Base-by-base conservation (phyloP, 2,888 invertebrate genomes). In the Phrixothrix hirtus region DNA sequence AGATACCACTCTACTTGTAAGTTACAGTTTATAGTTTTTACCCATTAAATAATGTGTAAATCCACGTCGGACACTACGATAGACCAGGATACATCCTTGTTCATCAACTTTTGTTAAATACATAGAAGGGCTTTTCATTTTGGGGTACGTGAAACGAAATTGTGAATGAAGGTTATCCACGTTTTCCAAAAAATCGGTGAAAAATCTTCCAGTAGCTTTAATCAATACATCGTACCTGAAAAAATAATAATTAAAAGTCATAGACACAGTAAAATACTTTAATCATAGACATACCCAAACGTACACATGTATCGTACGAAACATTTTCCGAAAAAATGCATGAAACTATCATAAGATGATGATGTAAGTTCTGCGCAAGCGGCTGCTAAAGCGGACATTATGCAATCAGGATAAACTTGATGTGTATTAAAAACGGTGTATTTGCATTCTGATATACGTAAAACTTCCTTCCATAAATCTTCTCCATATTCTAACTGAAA, bases 61-160 rank as follows among this genome's bases (percentile, higher is more conserved):
- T 0, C 92, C 92, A 35, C 83, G 82, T 31, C 95, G 81, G 1
- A 85, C 83, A 63, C 93, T 93, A 57, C 93, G 83, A 71, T 95
- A 95, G 3, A 93, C 87, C 31, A 94, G 79, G 46, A 92, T 84
- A 1, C 93, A 92, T 0, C 93, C 95, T 37, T 88, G 82, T 29
- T 84, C 81, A 67, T 94, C 93, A 60, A 92, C 88, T 49, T 88
- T 83, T 0, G 90, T 89, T 57, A 95, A 82, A 73, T 92, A 92
- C 88, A 95, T 95, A 36, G 92, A 92, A 0, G 95, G 95, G 54
- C 92, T 92, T 67, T 90, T 89, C 91, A 96, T 92, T 75, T 90
- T 89, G 0, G 94, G 95, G 74, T 93, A 95, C 3, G 94, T 92
- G 73, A 93, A 92, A 48, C 92, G 81, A 86, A 95, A 94, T 66